Evolutionary conservation across 2,797 vertebrate genomes (phyloP).

Genomic region (Muscicapa comitata): DNA sequence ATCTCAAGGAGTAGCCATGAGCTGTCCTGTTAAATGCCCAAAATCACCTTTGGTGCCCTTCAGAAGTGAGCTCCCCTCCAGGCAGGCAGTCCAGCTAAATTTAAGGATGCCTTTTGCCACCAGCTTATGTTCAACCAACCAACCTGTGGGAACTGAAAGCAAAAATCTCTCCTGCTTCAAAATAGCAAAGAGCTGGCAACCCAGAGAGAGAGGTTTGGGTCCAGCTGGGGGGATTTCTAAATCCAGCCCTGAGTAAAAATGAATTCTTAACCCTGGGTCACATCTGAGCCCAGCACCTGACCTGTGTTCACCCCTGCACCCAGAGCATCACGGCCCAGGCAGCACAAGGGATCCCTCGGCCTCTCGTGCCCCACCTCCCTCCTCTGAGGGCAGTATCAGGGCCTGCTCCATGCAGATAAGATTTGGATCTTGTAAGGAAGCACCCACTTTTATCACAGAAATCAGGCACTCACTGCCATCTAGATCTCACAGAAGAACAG

Average conservation of each 20-base stretch:
- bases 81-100: neutral
- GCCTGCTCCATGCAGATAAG: constrained; percentile 10
- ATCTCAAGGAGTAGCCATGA: neutral
- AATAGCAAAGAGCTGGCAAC: neutral
- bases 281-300: neutral
- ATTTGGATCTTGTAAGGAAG: neutral
- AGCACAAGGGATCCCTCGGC: neutral
- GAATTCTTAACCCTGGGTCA: neutral
- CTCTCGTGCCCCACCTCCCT: neutral
- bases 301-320: fast-evolving
- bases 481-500: neutral
- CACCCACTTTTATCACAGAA: neutral
- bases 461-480: neutral
- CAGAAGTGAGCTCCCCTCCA: neutral
- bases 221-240: neutral
- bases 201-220: neutral
- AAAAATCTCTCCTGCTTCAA: neutral
- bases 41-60: neutral
- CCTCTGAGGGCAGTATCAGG: neutral
- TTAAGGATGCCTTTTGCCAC: neutral
- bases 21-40: neutral
- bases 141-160: neutral
- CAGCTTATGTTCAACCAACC: neutral
- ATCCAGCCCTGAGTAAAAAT: neutral
- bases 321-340: fast-evolving